Evolutionary conservation across 2,797 vertebrate species (phyloP), one percentile per base, ranked within the genome.

Genomic region (Gymnocypris eckloni): DNA sequence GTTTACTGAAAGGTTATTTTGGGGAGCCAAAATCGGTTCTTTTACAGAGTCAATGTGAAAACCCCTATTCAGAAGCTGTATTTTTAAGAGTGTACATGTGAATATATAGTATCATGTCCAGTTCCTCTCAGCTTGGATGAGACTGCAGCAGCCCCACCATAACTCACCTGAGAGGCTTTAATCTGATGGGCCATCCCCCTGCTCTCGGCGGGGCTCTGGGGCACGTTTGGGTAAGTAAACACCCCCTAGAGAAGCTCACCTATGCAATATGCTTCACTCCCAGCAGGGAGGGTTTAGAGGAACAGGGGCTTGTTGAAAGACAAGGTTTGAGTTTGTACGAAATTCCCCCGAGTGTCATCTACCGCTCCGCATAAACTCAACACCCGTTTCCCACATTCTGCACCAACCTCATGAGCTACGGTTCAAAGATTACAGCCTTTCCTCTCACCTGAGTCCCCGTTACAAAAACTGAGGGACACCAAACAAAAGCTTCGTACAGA

Each of bases 101-200:
- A 13, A 59, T 48, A 18, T 13, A 20, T 45, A 61, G 1, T 9
- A 61, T 56, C 12, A 12, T 6, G 20, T 48, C 25, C 48, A 33
- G 25, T 28, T 28, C n/a, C n/a, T 33, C 12, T n/a, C 50, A 61
- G 18, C 8, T 2, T 5, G 13, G 33, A 18, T 8, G 54, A 77
- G 69, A 72, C 70, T 67, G 33, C 25, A 81, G 69, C 20, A 61
- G 39, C 33, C 64, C 28, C 59, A 33, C n/a, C 83, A 88, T 89
- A 87, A 89, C 89, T 92, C 93, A 91, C 92, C 93, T 91, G 76
- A 81, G 86, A 87, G 39, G 66, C 39, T 76, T 33, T 79, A 48
- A 75, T 43, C 52, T 79, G 83, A 86, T 41, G 70, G 83, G 72
- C 75, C 54, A 15, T 1, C 54, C 75, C 64, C 56, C 70, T 72